Conservation (phyloP, 2,113 vertebrate genomes). For the Conger conger region DNA sequence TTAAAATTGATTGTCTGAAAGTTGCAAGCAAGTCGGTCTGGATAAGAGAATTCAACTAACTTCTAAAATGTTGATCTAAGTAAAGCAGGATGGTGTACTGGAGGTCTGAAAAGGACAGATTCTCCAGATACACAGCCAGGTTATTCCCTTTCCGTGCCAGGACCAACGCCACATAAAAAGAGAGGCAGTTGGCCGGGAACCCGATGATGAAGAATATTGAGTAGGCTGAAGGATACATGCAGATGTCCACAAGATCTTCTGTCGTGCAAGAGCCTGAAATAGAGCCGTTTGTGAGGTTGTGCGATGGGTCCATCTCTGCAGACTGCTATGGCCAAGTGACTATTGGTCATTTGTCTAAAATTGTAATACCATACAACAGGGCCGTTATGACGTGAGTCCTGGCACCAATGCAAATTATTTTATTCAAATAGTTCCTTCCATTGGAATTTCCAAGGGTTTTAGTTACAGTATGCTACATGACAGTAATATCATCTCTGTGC, state of each 20-base stretch:
- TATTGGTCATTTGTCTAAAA: neutral
- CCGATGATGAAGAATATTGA: slow-evolving; percentile 75
- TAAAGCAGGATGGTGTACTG: slow-evolving; percentile 61
- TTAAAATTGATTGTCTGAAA: too few species aligned
- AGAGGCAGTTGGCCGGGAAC: slow-evolving; percentile 80
- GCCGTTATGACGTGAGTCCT: neutral
- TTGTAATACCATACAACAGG: neutral
- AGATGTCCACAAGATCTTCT: neutral
- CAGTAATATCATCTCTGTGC: neutral
- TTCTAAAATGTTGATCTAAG: too few species aligned
- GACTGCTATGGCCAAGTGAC: neutral
- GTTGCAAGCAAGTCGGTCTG: too few species aligned
- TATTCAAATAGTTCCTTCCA: neutral
- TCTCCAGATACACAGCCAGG: slow-evolving; percentile 76
- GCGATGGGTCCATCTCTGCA: slow-evolving; percentile 14
- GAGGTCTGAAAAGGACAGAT: slow-evolving; percentile 78
- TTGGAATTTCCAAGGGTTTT: neutral
- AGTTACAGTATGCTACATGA: neutral
- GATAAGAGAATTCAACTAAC: too few species aligned
- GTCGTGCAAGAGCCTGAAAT: neutral
- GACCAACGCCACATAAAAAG: slow-evolving; percentile 77
- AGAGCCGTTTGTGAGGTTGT: neutral
- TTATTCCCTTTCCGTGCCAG: slow-evolving; percentile 77
- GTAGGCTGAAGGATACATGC: slow-evolving; percentile 72
- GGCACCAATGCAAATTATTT: neutral